Evolutionary conservation across 1,140 invertebrate genomes (phyloP), one percentile per base, ranked within the genome.

Genomic region (Camponotus floridanus): DNA sequence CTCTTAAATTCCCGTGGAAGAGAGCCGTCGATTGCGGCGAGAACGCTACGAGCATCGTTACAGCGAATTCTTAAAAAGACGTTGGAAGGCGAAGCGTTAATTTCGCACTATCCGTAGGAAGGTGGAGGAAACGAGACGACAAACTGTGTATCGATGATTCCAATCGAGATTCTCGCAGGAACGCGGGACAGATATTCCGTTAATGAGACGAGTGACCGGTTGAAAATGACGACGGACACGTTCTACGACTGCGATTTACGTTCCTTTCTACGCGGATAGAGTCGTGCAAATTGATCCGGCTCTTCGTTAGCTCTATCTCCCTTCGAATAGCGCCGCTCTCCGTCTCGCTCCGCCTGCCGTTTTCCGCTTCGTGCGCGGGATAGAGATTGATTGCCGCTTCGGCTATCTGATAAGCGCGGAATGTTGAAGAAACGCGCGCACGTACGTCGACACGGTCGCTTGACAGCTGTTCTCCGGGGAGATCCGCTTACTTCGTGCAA

Each of bases 341-440:
- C 42, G 13, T 70, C 36, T 79, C n/a, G 7, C 57, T 33, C 31
- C 26, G 21, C 1, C 26, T 42, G 64, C n/a, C 33, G 13, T 31
- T 81, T 45, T 73, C 79, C 51, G 65, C 67, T 59, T 71, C 79
- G 68, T 45, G 79, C 45, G 42, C 61, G 85, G 45, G 62, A 79
- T 85, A 74, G 68, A 87, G 85, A 89, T 89, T 88, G 87, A 90
- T 90, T 85, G 73, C 64, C 42, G 78, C 64, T 89, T 86, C 70
- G 85, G 85, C 33, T 70, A 76, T n/a, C 79, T 86, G 88, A 90
- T 90, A 90, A 90, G 59, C 57, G 71, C 51, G 45, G 76, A 74
- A 87, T 86, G 86, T 48, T 59, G 83, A 64, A 83, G 85, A 88
- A 86, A 88, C 81, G 65, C 83, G 57, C 73, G 67, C 76, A 86